A percentile compares a stretch with the other conserved stretches of the same genome.
Evolutionary conservation across 1,140 invertebrate genomes (phyloP).

Genomic region (Drosophila pseudoobscura): DNA sequence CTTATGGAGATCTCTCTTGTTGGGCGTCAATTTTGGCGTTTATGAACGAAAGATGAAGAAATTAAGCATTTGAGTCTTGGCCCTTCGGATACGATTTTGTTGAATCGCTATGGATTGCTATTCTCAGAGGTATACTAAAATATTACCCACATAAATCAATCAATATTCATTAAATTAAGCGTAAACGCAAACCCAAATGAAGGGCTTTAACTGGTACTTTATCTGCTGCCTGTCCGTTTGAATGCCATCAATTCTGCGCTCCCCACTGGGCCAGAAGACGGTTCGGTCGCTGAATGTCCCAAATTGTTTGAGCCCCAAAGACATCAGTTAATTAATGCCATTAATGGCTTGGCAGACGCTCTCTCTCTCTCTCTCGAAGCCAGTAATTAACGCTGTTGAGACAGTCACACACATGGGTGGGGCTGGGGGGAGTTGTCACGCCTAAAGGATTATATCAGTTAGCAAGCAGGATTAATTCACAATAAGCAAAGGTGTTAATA

Average conservation of each 20-base stretch:
- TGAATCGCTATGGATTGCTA: no score
- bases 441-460: conserved; percentile 51
- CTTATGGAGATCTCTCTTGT: no score
- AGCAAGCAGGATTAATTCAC: conserved; percentile 68
- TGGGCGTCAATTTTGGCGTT: no score
- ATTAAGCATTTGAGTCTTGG: no score
- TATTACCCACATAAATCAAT: no score
- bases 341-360: conserved; percentile 54
- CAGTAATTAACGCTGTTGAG: conserved; percentile 69
- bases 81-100: no score
- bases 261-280: conserved; percentile 6
- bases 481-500: conserved; percentile 70
- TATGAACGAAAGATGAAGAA: no score
- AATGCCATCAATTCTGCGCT: conserved; percentile 34
- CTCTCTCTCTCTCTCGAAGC: conserved; percentile 35
- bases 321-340: conserved; percentile 73
- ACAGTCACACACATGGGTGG: not conserved
- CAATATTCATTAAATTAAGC: no score
- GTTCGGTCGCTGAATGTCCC: conserved; percentile 12
- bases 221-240: not conserved
- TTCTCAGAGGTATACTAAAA: no score
- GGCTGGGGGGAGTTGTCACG: not conserved
- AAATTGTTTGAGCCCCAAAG: conserved; percentile 46
- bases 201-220: no score
- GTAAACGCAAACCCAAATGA: no score